phyloP scores from a whole-genome alignment of 2,888 invertebrate genomes.

The Chaitophorus viminalis region DNA sequence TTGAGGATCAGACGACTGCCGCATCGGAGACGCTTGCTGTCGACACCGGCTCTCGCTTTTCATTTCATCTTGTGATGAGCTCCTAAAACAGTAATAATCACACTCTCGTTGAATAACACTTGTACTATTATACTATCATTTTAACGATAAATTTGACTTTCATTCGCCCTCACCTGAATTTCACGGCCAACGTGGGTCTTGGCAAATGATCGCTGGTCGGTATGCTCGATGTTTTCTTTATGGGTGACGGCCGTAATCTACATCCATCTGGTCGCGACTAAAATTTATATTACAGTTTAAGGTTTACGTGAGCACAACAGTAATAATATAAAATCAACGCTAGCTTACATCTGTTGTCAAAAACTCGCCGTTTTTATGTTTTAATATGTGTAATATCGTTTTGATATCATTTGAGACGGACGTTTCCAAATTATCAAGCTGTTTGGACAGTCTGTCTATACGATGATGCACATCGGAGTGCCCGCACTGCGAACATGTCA shows the following conservation, averaged over 20 bases:
- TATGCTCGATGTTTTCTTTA: conserved; percentile 50
- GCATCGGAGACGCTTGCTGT: conserved; percentile 54
- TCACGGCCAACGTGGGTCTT: conserved; percentile 51
- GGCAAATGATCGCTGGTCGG: conserved; percentile 48
- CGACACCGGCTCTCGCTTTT: conserved; percentile 62
- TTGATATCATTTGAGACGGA: conserved; percentile 80
- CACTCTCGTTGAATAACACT: too few relatives aligned
- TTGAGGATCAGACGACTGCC: conserved; percentile 55
- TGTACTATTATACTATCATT: too few relatives aligned
- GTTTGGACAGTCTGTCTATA: conserved; percentile 71
- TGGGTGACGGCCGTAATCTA: conserved; percentile 46
- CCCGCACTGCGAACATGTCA: conserved; percentile 60
- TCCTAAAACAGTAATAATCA: conserved; percentile 27
- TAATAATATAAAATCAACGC: not conserved
- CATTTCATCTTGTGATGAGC: conserved; percentile 63
- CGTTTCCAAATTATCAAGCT: conserved; percentile 76
- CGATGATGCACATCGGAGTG: conserved; percentile 71
- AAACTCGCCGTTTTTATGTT: conserved; percentile 68
- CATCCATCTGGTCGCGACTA: conserved; percentile 37
- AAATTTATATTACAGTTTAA: not conserved
- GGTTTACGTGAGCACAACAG: not conserved
- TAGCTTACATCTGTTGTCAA: conserved; percentile 62
- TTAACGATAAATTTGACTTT: too few relatives aligned
- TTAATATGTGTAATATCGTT: conserved; percentile 76
- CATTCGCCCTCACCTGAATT: conserved; percentile 12